These are phyloP conservation scores for Dasypus novemcinctus DNA, from an alignment of 2,113 vertebrate species.

Conservation along the genomic window DNA sequence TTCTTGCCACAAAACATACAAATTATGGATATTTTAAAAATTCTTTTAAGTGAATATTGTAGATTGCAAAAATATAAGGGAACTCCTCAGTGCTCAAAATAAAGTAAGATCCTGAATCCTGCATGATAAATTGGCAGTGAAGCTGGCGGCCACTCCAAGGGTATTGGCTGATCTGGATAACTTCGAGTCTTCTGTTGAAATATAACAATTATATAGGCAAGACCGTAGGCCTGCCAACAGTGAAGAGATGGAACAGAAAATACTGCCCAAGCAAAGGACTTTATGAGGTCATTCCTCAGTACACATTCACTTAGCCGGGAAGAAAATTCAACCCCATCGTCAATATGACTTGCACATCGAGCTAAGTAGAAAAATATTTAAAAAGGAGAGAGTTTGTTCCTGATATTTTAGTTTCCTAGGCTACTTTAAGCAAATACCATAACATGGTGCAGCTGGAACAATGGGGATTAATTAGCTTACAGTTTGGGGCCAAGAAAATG, in stretches of 20 bases:
- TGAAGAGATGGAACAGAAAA: background rate
- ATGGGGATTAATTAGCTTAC: too few relatives aligned
- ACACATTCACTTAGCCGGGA: background rate
- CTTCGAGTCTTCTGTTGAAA: background rate
- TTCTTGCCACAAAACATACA: background rate
- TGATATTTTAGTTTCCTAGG: too few relatives aligned
- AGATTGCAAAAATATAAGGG: background rate
- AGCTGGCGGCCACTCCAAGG: fast-evolving
- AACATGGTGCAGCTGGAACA: too few relatives aligned
- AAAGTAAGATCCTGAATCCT: background rate
- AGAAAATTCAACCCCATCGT: background rate
- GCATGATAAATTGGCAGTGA: background rate
- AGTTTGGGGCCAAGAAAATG: too few relatives aligned
- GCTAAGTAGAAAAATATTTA: background rate
- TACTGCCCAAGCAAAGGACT: fast-evolving
- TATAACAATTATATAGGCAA: too few relatives aligned
- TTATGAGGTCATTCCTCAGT: background rate
- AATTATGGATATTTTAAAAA: background rate
- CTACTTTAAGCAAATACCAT: too few relatives aligned
- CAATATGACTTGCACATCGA: background rate
- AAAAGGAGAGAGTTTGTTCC: background rate
- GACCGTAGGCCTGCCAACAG: fast-evolving
- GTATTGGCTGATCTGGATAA: background rate
- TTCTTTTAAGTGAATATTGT: background rate
- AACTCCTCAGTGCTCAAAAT: background rate